Evolutionary conservation across 1,140 invertebrate genomes (phyloP), one percentile per base, ranked within the genome.

Genomic region (Drosophila mojavensis): DNA sequence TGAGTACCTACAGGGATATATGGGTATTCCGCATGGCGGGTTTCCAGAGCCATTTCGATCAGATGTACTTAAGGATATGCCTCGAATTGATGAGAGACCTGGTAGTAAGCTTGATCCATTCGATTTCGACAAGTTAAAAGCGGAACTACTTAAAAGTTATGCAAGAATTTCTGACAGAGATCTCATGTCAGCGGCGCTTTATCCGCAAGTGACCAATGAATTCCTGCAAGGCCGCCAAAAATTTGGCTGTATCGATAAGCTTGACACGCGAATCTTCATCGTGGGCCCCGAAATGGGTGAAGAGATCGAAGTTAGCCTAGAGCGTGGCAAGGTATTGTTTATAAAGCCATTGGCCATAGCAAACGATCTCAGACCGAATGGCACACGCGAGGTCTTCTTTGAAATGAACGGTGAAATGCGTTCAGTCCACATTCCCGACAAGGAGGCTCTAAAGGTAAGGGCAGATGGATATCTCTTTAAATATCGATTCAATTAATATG

Each of bases 331-430:
- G 93, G 99, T 97, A 0, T 93, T 99, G 24, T 96, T 97, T 63
- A 97, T 99, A 81, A 98, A 98, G 93, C 97, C 98, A 0, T 86
- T 99, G 51, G 98, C 99, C 0, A 96, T 98, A 91, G 97, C 98
- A 10, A 97, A 98, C 77, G 97, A 98, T 92, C 94, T 99, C 26
- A 98, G 97, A 3, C 93, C 95, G 7, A 96, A 96, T 54, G 99
- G 98, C 6, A 96, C 98, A 86, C 94, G 97, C 11, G 98, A 99
- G 93, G 98, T 99, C 0, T 99, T 99, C 95, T 99, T 99, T 92
- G 99, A 99, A 92, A 94, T 99, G 86, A 99, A 99, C 93, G 99
- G 99, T 28, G 98, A 99, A 82, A 92, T 99, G 24, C 93, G 98
- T 89, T 98, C 98, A 6, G 97, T 99, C 2, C 96, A 98, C 79